Conservation (phyloP, 2,888 invertebrate species). For the Hyposoter dolosus region DNA sequence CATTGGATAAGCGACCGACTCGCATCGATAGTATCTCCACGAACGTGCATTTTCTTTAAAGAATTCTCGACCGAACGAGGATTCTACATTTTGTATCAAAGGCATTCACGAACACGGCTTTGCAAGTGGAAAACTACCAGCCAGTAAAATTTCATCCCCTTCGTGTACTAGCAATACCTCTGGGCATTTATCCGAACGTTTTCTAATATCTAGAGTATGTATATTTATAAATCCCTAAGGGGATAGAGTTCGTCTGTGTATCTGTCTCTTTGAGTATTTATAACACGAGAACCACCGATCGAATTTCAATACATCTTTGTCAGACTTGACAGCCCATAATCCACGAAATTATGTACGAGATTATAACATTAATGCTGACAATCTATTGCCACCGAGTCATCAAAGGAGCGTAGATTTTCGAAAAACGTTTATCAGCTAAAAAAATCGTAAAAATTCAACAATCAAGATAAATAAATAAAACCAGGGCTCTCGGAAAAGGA, state of each 20-base stretch:
- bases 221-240: constrained; percentile 5
- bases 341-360: background rate
- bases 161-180: background rate
- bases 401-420: background rate
- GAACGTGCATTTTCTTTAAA: constrained; percentile 4
- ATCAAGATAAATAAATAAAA: background rate
- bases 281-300: background rate
- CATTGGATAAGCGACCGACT: background rate
- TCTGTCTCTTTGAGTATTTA: background rate
- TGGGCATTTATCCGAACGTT: background rate
- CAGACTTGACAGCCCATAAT: background rate
- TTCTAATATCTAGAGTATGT: background rate
- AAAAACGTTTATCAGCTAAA: too few relatives aligned
- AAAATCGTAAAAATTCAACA: background rate
- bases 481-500: background rate
- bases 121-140: background rate
- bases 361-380: background rate
- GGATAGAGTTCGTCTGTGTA: background rate
- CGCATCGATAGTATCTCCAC: background rate
- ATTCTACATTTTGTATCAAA: constrained; percentile 24
- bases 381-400: background rate
- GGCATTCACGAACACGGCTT: background rate
- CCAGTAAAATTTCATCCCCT: constrained; percentile 16
- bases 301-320: background rate
- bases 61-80: constrained; percentile 4